Conservation (phyloP, 2,113 vertebrate genomes). For the Oncorhynchus masou region DNA sequence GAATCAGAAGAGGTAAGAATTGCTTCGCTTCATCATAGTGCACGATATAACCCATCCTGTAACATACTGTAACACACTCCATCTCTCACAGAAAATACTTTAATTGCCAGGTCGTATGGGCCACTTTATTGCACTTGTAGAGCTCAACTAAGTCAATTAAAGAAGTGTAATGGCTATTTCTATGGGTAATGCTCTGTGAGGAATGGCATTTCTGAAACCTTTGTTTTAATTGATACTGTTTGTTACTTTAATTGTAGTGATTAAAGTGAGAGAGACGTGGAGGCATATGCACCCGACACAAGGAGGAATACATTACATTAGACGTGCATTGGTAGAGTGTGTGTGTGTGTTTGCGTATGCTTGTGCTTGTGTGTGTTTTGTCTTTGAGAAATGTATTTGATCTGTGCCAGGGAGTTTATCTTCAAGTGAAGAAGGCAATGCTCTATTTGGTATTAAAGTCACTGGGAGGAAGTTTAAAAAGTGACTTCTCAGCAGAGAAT, state of each 20-base stretch:
- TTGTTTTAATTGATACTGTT: conserved; percentile 64
- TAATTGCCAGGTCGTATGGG: conserved; percentile 37
- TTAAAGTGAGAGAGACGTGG: conserved; percentile 53
- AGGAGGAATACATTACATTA: conserved; percentile 25
- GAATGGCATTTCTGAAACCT: conserved; percentile 29
- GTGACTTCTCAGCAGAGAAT: conserved; percentile 66
- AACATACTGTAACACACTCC: conserved; percentile 9
- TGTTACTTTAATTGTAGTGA: conserved; percentile 52
- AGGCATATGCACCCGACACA: conserved; percentile 20
- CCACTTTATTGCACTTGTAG: conserved; percentile 50
- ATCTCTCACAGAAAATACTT: conserved; percentile 4
- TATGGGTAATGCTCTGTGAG: conserved; percentile 55
- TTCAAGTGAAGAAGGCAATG: conserved; percentile 22
- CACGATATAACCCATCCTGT: conserved; percentile 26
- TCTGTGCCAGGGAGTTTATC: conserved; percentile 38
- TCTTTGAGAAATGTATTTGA: too few species aligned
- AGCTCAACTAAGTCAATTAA: conserved; percentile 54
- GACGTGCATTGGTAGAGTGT: conserved; percentile 12
- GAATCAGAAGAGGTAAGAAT: neutral
- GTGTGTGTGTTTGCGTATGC: neutral
- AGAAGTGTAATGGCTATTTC: conserved; percentile 65
- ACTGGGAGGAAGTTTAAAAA: conserved; percentile 61
- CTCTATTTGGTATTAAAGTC: conserved; percentile 63
- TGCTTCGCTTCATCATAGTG: neutral
- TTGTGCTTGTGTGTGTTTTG: neutral